A percentile compares a stretch with the other conserved stretches of the same genome.
phyloP scores from a whole-genome alignment of 2,797 vertebrate species.

The Trematocara caparti region DNA sequence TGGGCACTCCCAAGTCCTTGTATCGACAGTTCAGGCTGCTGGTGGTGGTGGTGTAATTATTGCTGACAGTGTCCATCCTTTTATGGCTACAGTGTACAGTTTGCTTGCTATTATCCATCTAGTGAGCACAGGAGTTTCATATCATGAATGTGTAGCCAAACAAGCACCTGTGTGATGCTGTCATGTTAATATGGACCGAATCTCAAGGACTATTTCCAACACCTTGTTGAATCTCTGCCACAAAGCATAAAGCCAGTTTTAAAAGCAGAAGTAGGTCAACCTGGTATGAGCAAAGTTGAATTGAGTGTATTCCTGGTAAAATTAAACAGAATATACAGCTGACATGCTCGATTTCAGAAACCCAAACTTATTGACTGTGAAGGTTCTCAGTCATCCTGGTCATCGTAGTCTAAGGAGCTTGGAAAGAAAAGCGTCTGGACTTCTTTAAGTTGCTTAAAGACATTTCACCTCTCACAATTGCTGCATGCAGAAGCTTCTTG shows the following conservation, averaged over 20 bases:
- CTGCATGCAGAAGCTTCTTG: neutral
- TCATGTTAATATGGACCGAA: neutral
- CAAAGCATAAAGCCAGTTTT: neutral
- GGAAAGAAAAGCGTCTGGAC: neutral
- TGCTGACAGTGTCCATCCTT: neutral
- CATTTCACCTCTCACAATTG: neutral
- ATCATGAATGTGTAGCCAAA: neutral
- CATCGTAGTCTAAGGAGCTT: neutral
- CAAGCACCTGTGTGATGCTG: neutral
- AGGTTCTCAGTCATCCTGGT: neutral
- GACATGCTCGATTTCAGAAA: neutral
- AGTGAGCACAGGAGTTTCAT: neutral
- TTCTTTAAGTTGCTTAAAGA: neutral
- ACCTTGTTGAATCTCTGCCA: neutral
- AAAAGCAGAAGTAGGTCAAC: neutral
- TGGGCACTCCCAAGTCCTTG: neutral
- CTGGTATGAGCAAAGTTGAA: neutral
- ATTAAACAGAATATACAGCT: neutral
- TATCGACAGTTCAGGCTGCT: neutral
- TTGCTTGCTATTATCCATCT: accelerated
- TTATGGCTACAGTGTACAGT: neutral
- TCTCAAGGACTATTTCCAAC: neutral
- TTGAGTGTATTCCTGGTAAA: neutral
- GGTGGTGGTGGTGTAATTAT: accelerated
- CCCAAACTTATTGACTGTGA: neutral